These are phyloP conservation scores for Rhynchopsitta pachyrhyncha DNA, from an alignment of 2,113 vertebrate genomes.

Conservation along the genomic window DNA sequence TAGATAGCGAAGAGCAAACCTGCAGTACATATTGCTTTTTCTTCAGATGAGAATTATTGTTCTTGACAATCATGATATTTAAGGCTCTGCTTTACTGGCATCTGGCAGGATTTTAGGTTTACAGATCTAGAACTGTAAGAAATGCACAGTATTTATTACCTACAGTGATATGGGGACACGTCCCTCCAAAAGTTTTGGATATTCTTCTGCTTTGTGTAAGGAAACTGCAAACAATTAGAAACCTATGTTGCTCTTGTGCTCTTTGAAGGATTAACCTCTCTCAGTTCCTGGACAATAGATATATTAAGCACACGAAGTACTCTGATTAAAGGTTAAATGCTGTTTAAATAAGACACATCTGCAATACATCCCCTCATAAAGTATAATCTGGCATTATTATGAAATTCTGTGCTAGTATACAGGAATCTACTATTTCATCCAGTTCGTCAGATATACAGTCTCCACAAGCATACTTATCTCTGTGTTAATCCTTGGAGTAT, in stretches of 20 bases:
- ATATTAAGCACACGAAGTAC: neutral
- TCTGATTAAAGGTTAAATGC: neutral
- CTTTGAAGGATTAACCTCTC: neutral
- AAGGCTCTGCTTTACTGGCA: neutral
- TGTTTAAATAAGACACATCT: neutral
- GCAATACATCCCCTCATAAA: neutral
- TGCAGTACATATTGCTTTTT: neutral
- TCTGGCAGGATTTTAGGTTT: neutral
- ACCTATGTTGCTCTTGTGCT: neutral
- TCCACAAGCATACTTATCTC: neutral
- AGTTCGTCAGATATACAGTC: neutral
- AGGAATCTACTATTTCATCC: neutral
- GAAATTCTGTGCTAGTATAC: neutral
- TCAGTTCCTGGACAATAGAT: neutral
- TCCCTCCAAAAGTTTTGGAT: neutral
- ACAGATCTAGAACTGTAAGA: neutral
- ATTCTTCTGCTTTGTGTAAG: neutral
- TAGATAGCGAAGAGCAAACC: neutral
- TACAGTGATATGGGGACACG: neutral
- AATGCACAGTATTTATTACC: neutral
- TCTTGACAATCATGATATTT: neutral
- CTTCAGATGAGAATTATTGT: neutral
- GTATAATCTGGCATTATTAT: neutral
- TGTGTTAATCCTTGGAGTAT: neutral
- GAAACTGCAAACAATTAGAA: neutral